Evolutionary conservation across 2,888 invertebrate genomes (phyloP).

Genomic region (Sinotaia quadrata): DNA sequence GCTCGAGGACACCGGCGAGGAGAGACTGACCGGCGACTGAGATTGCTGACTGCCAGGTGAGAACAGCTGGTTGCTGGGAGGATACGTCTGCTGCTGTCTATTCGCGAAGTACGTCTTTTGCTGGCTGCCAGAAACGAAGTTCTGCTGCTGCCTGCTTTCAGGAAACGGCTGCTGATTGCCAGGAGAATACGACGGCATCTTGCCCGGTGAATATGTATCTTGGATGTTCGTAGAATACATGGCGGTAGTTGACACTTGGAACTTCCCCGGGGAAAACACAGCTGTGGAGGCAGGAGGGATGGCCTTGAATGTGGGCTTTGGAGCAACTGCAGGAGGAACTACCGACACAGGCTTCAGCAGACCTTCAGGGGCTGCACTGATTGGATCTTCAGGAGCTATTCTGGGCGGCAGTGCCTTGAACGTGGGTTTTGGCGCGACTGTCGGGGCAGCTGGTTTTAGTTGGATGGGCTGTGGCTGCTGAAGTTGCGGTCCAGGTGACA

Average conservation of each 20-base stretch:
- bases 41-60: background rate
- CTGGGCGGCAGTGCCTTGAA: background rate
- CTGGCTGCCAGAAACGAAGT: background rate
- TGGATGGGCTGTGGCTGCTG: background rate
- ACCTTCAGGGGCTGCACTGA: too few species aligned
- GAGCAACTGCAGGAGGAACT: background rate
- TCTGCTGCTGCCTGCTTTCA: too few species aligned
- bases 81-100: conserved; percentile 5
- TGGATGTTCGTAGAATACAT: conserved; percentile 4
- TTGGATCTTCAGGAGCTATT: background rate
- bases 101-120: background rate
- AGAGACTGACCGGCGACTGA: conserved; percentile 13
- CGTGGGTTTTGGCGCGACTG: background rate
- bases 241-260: conserved; percentile 20
- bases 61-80: background rate
- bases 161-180: background rate
- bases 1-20: conserved; percentile 19
- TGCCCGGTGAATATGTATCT: background rate
- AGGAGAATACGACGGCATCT: background rate
- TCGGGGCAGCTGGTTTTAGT: background rate
- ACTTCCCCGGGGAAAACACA: conserved; percentile 13
- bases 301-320: conserved; percentile 25
- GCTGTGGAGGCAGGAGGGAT: background rate
- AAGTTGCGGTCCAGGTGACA: background rate
- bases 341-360: background rate